Evolutionary conservation across 2,888 invertebrate species (phyloP), one percentile per base, ranked within the genome.

Genomic region (Aleiodes leptofemur): DNA sequence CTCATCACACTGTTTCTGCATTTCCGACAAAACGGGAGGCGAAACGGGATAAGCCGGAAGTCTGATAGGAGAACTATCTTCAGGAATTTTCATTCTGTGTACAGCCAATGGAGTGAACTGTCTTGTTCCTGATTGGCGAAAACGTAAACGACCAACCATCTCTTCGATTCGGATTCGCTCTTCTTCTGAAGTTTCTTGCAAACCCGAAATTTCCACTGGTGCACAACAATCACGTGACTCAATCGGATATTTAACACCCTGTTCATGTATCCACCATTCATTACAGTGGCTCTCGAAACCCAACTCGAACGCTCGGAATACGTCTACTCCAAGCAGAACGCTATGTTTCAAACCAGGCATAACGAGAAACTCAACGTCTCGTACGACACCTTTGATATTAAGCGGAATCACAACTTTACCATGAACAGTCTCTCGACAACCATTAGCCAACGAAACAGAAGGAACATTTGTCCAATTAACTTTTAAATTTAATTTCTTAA

Each of bases 1-100:
- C 1, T 82, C 73, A 43, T 86, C 83, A 4, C 86, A 76, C 23
- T 73, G 66, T 5, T 11, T 23, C 64, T 73, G 73, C 66, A 76
- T 69, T 7, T 66, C 69, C 2, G 55, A 53, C n/a, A 69, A 38
- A 4, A 74, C 59, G 0, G 48, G 57, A 3, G 75, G 77, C 1
- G 70, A 74, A 2, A 78, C 74, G 0, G 51, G 53, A 50, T 77
- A 77, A 0, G 66, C 64, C 9, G 71, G 68, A 23, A 75, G 77
- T 0, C 61, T 51, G 5, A 78, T 75, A 0, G 77, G 72, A 3
- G 48, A 14, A 16, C 8, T 68, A 31, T 43, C 68, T 4, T 43
- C 56, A 7, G 38, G 34, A 0, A 72, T 69, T n/a, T 74, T 69
- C n/a, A 78, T 78, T 11, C 57, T 38, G 29, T 78, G 78, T 8